Evolutionary conservation across 2,888 invertebrate genomes (phyloP), one percentile per base, ranked within the genome.

Genomic region (Selenia dentaria): DNA sequence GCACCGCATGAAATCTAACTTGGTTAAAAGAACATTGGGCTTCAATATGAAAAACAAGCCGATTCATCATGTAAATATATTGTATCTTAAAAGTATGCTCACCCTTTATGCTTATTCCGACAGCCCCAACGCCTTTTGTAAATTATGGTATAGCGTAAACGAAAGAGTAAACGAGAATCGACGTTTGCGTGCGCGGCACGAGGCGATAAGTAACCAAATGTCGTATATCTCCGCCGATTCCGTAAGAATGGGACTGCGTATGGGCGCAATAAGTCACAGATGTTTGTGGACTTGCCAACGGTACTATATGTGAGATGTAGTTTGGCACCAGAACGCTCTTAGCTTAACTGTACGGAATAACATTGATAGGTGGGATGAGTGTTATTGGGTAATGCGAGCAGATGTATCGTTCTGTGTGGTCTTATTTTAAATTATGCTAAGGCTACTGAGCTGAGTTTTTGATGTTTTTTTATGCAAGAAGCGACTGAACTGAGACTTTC

Each of bases 131-230:
- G 46, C 40, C 42, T 13, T 45, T 49, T 37, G 35, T 53, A 51
- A 53, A 53, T 53, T 41, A 48, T 45, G 49, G 44, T 37, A 53
- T 55, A 55, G 49, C 52, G 51, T 53, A 49, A 49, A 55, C 51
- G 51, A 48, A 45, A 49, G 46, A 58, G 47, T 55, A 51, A 55
- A 55, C 39, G 53, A 54, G 55, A 50, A 55, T 54, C 43, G 59
- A 57, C 53, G 51, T 39, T 52, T 51, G 45, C 54, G 57, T 40
- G 52, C 42, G 35, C 49, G 44, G 39, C 50, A 54, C 51, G 48
- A 44, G 50, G 48, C 41, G 48, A 57, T 59, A 59, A 54, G 46
- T 55, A 55, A 55, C 44, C 49, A 53, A 58, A 56, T 60, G 50
- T 50, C 43, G 40, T 53, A 54, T 55, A 44, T 55, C 47, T 42